Base-by-base conservation (phyloP, 1,140 invertebrate genomes). In the Mercenaria mercenaria region DNA sequence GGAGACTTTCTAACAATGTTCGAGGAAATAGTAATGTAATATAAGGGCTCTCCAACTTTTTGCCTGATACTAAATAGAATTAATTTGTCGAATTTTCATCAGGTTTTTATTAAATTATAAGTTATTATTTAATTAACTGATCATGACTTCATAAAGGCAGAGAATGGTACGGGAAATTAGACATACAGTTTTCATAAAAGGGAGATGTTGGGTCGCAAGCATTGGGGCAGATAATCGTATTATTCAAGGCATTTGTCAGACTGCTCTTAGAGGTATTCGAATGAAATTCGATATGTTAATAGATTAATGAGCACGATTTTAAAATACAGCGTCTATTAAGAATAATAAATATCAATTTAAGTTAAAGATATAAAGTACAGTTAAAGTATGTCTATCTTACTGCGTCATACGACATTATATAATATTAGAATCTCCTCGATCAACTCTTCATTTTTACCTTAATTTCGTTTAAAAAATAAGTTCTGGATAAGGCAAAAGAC, bases 21-120 rank as follows among this genome's bases (percentile, higher is more conserved):
- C 67, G 32, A 32, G 69, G 83, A 85, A 56, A 74, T 74, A 29
- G 64, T 85, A 85, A 85, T 85, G 83, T 59, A 85, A 85, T 85
- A 85, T 29, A 76, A 32, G 59, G 26, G 41, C 26, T 72, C 77
- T 67, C 61, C 23, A 77, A 50, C 76, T 79, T 72, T 56, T 64
- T n/a, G 43, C 52, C n/a, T 37, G 20, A 61, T 37, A 39, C 76
- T 47, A 47, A 88, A 88, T 88, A 88, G 86, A 88, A 88, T 88
- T 81, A 88, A 88, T 88, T 88, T 81, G 86, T 88, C 86, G 86
- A 88, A 88, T 88, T 88, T 88, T 88, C 86, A 88, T 88, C 86
- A 88, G 64, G 10, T 61, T 26, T 52, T n/a, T 80, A 88, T 88
- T 88, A 80, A 50, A 88, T 88, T 88, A 88, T 69, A 52, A 39